Evolutionary conservation across 2,113 vertebrate genomes (phyloP), one percentile per base, ranked within the genome.

Genomic region (Leucoraja erinaceus): DNA sequence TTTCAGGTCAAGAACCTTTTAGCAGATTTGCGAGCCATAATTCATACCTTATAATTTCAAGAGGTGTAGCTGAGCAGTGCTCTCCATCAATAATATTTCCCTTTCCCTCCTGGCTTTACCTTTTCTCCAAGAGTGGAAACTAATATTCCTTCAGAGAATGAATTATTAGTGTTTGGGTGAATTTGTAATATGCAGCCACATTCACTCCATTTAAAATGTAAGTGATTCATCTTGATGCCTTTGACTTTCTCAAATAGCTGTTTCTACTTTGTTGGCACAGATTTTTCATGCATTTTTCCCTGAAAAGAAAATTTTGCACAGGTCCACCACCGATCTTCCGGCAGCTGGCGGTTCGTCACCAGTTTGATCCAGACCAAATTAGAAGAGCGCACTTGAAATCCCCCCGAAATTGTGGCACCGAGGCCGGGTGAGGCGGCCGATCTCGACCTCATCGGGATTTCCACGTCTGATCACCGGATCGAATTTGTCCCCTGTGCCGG

Each of bases 161-260:
- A 25, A 56, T 56, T 11, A 59, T 84, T 22, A 84, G 25, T 84
- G 54, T 4, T 38, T 79, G 1, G 18, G n/a, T 77, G 31, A 84
- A 5, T 84, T 76, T 47, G n/a, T 18, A 56, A 54, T 54, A 47
- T 47, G 6, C 79, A 18, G 8, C 54, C 20, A 54, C 33, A 22
- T 8, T 25, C 16, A 56, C 38, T 83, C 81, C 47, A 81, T 25
- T 84, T 25, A 56, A 84, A 84, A 84, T 84, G 4, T 84, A 56
- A 59, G 6, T 59, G 9, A 56, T 84, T 84, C 59, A 84, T 54
- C 78, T 81, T 54, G 38, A 6, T 81, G 38, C 78, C 5, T 18
- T 59, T 84, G 47, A 84, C 81, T 84, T 81, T 84, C 38, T 33
- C 81, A 84, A 59, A 59, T 84, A 25, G 75, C 75, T 77, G 75